Base-by-base conservation (phyloP, 2,888 invertebrate species). In the Sphaerophoria rueppellii region DNA sequence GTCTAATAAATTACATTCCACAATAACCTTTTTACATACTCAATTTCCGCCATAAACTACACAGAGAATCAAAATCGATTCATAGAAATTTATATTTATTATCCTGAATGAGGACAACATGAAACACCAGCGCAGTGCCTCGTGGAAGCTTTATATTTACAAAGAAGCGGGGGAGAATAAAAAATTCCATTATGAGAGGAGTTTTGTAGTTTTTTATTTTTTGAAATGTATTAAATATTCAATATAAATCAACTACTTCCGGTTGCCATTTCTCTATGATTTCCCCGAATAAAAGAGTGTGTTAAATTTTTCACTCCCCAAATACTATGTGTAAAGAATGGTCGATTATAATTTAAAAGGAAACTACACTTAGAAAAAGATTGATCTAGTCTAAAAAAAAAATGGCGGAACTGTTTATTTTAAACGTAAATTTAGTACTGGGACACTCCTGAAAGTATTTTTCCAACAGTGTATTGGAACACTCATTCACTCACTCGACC, bases 51-150 rank as follows among this genome's bases (percentile, higher is more conserved):
- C 37, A 77, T 69, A 57, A 82, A 78, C 69, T 24, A 24, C 24
- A 57, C 78, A 69, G 57, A 70, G 70, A 78, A 70, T 70, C 69
- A 73, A 78, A 82, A 78, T 78, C 67, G 78, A 82, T 82, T 78
- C 82, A 82, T 78, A 82, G 63, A 82, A 24, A 24, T 24, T 77
- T 63, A 73, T 46, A 78, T 73, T 82, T 77, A 82, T 78, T 73
- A 63, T 57, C 57, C 75, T 37, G 5, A 43, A 48, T 40, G 24
- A 24, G 24, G 24, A 43, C 43, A 34, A 77, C 63, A 40, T 46
- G n/a, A 63, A 63, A 48, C 11, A 40, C 0, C 11, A 14, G 37
- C n/a, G n/a, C n/a, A n/a, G n/a, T n/a, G n/a, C 14, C 9, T 35
- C n/a, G 7, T 14, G 9, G 37, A 9, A 7, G 9, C 40, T 12